Evolutionary conservation across 2,888 invertebrate species (phyloP).

Genomic region (Nysson spinosus): DNA sequence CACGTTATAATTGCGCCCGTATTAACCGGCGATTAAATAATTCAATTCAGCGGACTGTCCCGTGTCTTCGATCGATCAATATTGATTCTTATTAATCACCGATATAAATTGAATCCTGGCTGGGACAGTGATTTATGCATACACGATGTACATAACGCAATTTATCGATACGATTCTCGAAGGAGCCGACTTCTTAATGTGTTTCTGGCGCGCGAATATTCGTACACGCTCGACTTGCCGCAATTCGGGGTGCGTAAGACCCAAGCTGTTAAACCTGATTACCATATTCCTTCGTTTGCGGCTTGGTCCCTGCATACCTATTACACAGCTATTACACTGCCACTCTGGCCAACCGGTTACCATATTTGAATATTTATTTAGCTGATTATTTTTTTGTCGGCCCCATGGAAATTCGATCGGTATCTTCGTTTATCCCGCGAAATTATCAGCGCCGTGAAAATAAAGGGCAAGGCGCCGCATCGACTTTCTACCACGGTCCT

Average conservation of each 20-base stretch:
- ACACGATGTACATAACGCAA: no score
- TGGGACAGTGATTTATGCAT: no score
- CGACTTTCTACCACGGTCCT: no score
- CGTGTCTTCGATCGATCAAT: no score
- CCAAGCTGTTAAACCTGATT: slow-evolving; percentile 47
- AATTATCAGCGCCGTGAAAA: slow-evolving; percentile 40
- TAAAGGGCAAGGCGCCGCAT: slow-evolving; percentile 36
- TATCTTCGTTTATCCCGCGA: slow-evolving; percentile 34
- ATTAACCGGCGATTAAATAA: no score
- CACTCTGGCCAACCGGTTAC: slow-evolving; percentile 50
- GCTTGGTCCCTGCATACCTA: slow-evolving; percentile 44
- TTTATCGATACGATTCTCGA: slow-evolving; percentile 23
- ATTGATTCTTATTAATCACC: no score
- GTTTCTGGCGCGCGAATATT: slow-evolving; percentile 18
- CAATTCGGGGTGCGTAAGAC: slow-evolving; percentile 37
- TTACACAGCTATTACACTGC: slow-evolving; percentile 54
- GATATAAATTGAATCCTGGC: no score
- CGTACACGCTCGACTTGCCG: slow-evolving; percentile 30
- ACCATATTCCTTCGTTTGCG: slow-evolving; percentile 52
- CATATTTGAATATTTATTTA: slow-evolving; percentile 58
- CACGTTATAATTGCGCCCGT: no score
- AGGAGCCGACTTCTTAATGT: slow-evolving; percentile 29
- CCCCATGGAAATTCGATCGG: slow-evolving; percentile 52
- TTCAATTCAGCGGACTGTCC: no score
- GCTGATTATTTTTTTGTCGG: slow-evolving; percentile 51